phyloP scores from a whole-genome alignment of 2,113 vertebrate genomes.

The Isichthys henryi region DNA sequence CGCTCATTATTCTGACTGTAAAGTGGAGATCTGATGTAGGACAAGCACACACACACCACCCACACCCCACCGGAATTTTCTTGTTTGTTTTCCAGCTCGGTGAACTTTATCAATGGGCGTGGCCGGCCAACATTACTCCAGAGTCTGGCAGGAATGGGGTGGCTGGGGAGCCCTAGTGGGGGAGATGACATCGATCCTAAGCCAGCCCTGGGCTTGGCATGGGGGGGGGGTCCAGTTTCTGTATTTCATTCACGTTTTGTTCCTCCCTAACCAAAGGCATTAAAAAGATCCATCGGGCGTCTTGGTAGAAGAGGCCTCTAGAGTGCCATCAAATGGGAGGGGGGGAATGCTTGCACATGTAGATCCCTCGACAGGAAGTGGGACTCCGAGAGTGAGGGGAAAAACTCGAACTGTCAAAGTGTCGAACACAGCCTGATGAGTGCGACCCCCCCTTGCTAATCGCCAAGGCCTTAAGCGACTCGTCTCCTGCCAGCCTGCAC shows the following conservation, averaged over 20 bases:
- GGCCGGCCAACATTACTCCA: background rate
- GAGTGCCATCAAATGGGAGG: background rate
- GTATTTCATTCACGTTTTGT: background rate
- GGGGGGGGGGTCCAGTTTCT: background rate
- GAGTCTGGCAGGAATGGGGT: background rate
- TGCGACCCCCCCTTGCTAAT: background rate
- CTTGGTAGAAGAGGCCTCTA: background rate
- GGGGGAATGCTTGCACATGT: background rate
- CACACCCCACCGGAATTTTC: background rate
- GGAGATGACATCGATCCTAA: background rate
- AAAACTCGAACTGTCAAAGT: background rate
- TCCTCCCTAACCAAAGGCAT: background rate
- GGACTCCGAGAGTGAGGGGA: background rate
- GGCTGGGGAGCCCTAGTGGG: background rate
- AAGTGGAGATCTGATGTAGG: background rate
- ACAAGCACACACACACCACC: background rate
- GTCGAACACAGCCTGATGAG: background rate
- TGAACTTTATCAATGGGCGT: background rate
- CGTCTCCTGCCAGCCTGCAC: background rate
- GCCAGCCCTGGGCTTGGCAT: background rate
- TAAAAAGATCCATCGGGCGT: background rate
- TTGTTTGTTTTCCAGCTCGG: background rate
- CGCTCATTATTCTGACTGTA: background rate
- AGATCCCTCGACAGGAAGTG: background rate
- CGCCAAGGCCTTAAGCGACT: background rate